A percentile compares a stretch with the other conserved stretches of the same genome.
Conservation (phyloP, 2,113 vertebrate species). For the Synchiropus splendidus region DNA sequence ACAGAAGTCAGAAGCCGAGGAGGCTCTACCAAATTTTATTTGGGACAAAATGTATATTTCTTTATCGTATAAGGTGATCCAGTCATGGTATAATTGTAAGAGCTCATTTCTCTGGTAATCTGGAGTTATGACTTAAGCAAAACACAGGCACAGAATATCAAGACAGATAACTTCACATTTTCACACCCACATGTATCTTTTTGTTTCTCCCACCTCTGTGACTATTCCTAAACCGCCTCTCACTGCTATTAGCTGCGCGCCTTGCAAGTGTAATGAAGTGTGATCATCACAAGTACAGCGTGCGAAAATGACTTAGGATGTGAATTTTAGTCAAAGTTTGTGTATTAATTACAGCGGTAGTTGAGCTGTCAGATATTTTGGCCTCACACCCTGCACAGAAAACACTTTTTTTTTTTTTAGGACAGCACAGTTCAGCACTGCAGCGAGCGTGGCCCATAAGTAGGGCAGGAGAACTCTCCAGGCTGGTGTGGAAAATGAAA, state of each 20-base stretch:
- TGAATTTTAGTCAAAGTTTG: slow-evolving; percentile 30
- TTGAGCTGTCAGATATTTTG: slow-evolving; percentile 44
- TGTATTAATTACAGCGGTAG: slow-evolving; percentile 30
- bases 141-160: slow-evolving; percentile 3
- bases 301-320: slow-evolving; percentile 34
- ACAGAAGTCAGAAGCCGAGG: no score
- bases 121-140: neutral
- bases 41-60: no score
- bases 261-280: slow-evolving; percentile 28
- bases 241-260: slow-evolving; percentile 1
- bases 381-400: slow-evolving; percentile 23
- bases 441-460: slow-evolving; percentile 16
- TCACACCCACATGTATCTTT: slow-evolving; percentile 7
- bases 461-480: slow-evolving; percentile 24
- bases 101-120: neutral
- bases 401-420: neutral
- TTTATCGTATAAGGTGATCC: no score
- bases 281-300: slow-evolving; percentile 46
- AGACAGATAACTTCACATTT: slow-evolving; percentile 3
- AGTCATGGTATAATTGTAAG: no score
- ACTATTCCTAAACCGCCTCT: neutral
- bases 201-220: slow-evolving; percentile 1
- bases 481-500: slow-evolving; percentile 28
- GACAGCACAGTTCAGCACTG: slow-evolving; percentile 12
- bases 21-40: no score